Percentiles rank a stretch among this genome's conserved stretches.
phyloP scores from a whole-genome alignment of 2,113 vertebrate genomes.

The Quiscalus mexicanus region DNA sequence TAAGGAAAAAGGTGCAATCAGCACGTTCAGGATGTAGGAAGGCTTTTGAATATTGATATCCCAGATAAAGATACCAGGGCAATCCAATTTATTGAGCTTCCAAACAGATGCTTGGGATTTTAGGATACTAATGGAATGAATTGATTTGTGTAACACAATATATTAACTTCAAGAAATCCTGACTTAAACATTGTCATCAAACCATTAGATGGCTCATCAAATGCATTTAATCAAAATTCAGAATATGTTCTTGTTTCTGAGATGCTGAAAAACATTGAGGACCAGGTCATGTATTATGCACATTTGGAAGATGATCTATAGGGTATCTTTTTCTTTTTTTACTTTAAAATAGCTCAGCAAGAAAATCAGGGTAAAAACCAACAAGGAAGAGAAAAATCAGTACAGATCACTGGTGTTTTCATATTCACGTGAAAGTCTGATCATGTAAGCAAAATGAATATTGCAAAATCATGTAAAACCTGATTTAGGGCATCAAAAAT shows the following conservation, averaged over 20 bases:
- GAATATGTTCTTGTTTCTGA: not conserved
- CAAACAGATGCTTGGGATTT: not conserved
- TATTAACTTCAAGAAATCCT: not conserved
- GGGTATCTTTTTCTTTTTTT: not conserved
- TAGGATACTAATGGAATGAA: not conserved
- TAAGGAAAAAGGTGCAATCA: slow-evolving; percentile 31
- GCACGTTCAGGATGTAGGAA: not conserved
- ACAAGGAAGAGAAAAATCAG: not conserved
- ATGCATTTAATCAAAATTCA: not conserved
- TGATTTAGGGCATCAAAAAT: not conserved
- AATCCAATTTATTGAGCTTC: not conserved
- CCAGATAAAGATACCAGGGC: not conserved
- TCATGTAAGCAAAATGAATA: not conserved
- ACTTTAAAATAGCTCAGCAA: not conserved
- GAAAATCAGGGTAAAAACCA: not conserved
- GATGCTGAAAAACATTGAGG: not conserved
- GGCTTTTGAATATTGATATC: slow-evolving; percentile 32
- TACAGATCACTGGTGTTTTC: not conserved
- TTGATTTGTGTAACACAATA: not conserved
- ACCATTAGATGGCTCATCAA: not conserved
- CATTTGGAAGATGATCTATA: not conserved
- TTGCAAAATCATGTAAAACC: not conserved
- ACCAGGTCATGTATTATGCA: not conserved
- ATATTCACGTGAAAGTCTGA: not conserved
- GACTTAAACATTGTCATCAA: not conserved